Evolutionary conservation across 2,797 vertebrate species (phyloP).

Genomic region (Paguma larvata): DNA sequence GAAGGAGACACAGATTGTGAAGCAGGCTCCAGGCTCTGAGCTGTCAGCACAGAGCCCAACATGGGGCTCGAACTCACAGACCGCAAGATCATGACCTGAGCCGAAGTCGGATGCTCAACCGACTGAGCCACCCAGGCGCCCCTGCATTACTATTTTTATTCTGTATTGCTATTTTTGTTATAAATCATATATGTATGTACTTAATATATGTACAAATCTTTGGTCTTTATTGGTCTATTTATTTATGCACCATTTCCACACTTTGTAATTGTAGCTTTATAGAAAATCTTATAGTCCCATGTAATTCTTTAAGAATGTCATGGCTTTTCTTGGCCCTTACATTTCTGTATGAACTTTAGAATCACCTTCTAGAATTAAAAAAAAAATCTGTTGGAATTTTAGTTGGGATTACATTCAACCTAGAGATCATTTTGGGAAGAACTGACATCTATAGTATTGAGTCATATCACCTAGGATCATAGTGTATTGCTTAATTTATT

Average conservation of each 20-base stretch:
- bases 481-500: background rate
- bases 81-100: no score
- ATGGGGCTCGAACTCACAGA: no score
- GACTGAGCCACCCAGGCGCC: no score
- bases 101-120: no score
- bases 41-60: no score
- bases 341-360: slow-evolving; percentile 25
- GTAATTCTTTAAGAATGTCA: background rate
- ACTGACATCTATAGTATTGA: background rate
- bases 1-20: no score
- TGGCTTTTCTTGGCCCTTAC: background rate
- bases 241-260: background rate
- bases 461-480: background rate
- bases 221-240: background rate
- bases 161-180: slow-evolving; percentile 4
- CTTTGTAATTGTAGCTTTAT: background rate
- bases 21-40: no score
- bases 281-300: background rate
- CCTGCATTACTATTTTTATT: background rate
- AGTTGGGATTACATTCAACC: background rate
- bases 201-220: background rate
- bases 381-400: slow-evolving; percentile 17
- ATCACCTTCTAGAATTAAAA: background rate
- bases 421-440: background rate
- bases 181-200: background rate